Base-by-base conservation (phyloP, 2,797 vertebrate species). In the Malacoctenus gilli region DNA sequence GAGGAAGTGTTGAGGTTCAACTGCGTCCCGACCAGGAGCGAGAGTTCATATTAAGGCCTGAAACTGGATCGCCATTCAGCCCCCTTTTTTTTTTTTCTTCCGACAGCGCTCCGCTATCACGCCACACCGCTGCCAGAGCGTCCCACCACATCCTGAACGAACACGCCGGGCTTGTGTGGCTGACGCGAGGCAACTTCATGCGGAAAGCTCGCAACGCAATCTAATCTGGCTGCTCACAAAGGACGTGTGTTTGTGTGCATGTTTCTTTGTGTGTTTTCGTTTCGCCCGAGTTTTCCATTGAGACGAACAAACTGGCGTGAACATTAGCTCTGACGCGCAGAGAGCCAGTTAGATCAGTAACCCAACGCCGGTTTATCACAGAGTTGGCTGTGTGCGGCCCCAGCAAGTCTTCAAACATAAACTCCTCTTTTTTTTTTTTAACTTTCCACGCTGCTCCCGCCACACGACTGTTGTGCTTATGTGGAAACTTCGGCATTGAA, bases 341-440 rank as follows among this genome's bases (percentile, higher is more conserved):
- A 65, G 56, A 39, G 14, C 7, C 39, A 58, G 87, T 79, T 87
- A 87, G 85, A 89, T 89, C 77, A 89, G 87, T 90, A 90, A 89
- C 87, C 50, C 40, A 77, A 59, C 19, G 10, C 57, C 52, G 60
- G 62, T 75, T 77, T 77, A 75, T 72, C 41, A 25, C 57, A 42
- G 52, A 53, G 46, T 36, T 43, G 15, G 40, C 32, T 58, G 55
- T 40, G 68, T 68, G 47, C 44, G 39, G 44, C 39, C n/a, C n/a
- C 48, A 63, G 61, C 35, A 44, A 41, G 64, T 42, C 59, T 69
- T 63, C 52, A 72, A 80, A 64, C 60, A 66, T 48, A 47, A 66
- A 46, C 46, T 40, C 20, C 30, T 31, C 10, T 28, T 35, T 32
- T 60, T 31, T 56, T 37, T 35, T n/a, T n/a, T n/a, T n/a, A n/a